Percentiles rank a stretch among this genome's conserved stretches.
These are phyloP conservation scores for crab-eating macaque (Macaca fascicularis) DNA, from an alignment of 2,113 vertebrate species.

Conservation along the genomic window T2T-MFA8v1.1 NC_088376.1:107665501-107666000, in stretches of 20 bases:
- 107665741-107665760: not conserved
- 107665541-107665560: not conserved
- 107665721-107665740: not conserved
- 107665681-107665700: not conserved
- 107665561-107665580: not conserved
- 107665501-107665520: not conserved
- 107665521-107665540: not conserved
- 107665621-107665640: not conserved
- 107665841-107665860: not conserved
- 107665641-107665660: not conserved
- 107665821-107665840: not conserved
- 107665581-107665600: not conserved
- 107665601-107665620: not conserved
- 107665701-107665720: not conserved
- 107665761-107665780: not conserved
- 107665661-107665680: not conserved
- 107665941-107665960: not conserved
- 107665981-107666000: not conserved
- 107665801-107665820: not conserved
- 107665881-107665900: no score
- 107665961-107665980: not conserved
- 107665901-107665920: not conserved
- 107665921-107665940: not conserved
- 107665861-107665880: not conserved
- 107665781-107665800: not conserved